These are phyloP conservation scores for Plecturocebus donacophilus DNA, from an alignment of 2,113 vertebrate species.

Conservation along the genomic window DNA sequence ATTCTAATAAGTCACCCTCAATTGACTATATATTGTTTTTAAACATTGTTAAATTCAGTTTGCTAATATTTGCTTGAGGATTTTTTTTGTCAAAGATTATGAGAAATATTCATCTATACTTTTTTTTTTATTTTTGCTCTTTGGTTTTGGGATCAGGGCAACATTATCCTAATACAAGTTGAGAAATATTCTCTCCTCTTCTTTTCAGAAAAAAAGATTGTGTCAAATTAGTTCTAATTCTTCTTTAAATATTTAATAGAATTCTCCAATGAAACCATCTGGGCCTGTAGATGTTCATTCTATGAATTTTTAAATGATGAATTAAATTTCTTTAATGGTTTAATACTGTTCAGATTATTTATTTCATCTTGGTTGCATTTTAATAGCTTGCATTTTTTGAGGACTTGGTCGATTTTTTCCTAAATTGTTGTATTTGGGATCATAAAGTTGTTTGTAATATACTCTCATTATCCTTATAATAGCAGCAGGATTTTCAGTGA, in stretches of 20 bases:
- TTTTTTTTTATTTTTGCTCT: neutral
- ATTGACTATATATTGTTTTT: neutral
- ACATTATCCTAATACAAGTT: neutral
- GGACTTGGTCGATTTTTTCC: neutral
- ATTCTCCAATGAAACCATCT: neutral
- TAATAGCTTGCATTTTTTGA: neutral
- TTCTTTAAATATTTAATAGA: neutral
- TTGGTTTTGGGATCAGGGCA: neutral
- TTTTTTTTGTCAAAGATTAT: neutral
- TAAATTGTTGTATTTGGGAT: neutral
- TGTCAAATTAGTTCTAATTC: neutral
- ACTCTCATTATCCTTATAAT: neutral
- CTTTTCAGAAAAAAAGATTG: neutral
- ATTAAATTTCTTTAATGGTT: neutral
- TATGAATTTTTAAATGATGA: neutral
- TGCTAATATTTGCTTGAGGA: neutral
- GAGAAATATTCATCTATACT: neutral
- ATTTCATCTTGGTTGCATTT: neutral
- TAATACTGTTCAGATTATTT: neutral
- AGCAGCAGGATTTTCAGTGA: neutral
- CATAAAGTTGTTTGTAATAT: neutral
- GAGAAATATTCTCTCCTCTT: neutral
- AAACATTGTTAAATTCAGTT: neutral
- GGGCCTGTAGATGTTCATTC: neutral
- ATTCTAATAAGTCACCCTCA: neutral